These are phyloP conservation scores for Anolis apletophallus DNA, from an alignment of 2,797 vertebrate species.

Conservation along the genomic window DNA sequence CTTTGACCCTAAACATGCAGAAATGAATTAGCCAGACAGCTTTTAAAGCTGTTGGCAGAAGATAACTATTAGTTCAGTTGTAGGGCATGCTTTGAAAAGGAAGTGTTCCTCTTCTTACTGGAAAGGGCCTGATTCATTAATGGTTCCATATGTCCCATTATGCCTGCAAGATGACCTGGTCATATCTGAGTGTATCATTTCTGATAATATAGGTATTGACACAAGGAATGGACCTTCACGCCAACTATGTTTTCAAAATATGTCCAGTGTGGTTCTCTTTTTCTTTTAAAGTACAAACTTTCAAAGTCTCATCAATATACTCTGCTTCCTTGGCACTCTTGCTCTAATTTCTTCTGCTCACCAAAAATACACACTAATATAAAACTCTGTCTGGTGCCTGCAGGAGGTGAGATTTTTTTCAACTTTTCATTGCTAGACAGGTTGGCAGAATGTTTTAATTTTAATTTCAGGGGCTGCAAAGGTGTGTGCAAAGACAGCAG, in stretches of 20 bases:
- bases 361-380: slow-evolving; percentile 66
- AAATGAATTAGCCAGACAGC: slow-evolving; percentile 70
- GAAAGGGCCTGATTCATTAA: slow-evolving; percentile 75
- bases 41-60: slow-evolving; percentile 68
- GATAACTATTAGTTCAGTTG: slow-evolving; percentile 69
- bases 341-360: slow-evolving; percentile 44
- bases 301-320: slow-evolving; percentile 33
- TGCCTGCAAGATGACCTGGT: slow-evolving; percentile 64
- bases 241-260: slow-evolving; percentile 64
- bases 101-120: slow-evolving; percentile 79
- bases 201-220: slow-evolving; percentile 59
- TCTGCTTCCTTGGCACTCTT: slow-evolving; percentile 60
- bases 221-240: slow-evolving; percentile 46
- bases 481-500: slow-evolving; percentile 67
- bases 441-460: slow-evolving; percentile 74
- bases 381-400: slow-evolving; percentile 70
- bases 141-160: slow-evolving; percentile 73
- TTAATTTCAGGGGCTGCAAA: slow-evolving; percentile 70
- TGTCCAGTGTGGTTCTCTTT: slow-evolving; percentile 26
- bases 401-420: slow-evolving; percentile 73
- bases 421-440: slow-evolving; percentile 69
- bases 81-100: slow-evolving; percentile 67
- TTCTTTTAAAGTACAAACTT: slow-evolving; percentile 48
- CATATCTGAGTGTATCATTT: slow-evolving; percentile 60
- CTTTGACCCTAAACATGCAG: slow-evolving; percentile 55